A percentile compares a stretch with the other conserved stretches of the same genome.
Evolutionary conservation across 37 sponge, comb jelly and placozoan genomes (phyloP).

Genomic region (Aplysina aerophoba): DNA sequence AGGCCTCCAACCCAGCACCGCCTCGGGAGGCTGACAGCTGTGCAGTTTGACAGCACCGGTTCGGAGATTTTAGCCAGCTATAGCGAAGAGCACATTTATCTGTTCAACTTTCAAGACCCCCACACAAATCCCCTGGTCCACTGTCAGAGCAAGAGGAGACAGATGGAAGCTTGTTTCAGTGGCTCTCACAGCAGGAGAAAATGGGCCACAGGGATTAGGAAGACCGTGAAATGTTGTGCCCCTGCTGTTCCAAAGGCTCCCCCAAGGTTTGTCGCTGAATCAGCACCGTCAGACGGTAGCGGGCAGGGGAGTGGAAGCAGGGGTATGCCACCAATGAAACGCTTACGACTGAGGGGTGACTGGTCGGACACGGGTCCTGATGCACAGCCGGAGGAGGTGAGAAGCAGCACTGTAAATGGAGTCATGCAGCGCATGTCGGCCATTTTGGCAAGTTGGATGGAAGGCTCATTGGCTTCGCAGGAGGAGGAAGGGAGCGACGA

Average conservation of each 20-base stretch:
- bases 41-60: slow-evolving; percentile 71
- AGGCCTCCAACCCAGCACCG: slow-evolving; percentile 33
- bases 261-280: neutral
- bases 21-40: slow-evolving; percentile 60
- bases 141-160: neutral
- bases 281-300: neutral
- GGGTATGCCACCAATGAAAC: slow-evolving; percentile 40
- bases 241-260: neutral
- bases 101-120: slow-evolving; percentile 55
- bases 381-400: slow-evolving; percentile 65
- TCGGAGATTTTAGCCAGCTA: slow-evolving; percentile 78
- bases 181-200: neutral
- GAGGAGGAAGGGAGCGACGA: slow-evolving; percentile 3
- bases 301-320: neutral
- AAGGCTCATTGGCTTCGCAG: slow-evolving; percentile 35
- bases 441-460: slow-evolving; percentile 74
- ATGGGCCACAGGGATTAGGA: neutral
- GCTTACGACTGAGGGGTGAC: slow-evolving; percentile 84
- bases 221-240: neutral
- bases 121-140: neutral
- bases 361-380: slow-evolving; percentile 95
- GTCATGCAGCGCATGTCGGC: slow-evolving; percentile 69
- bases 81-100: slow-evolving; percentile 81
- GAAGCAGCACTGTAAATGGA: neutral
- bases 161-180: neutral